Conservation (phyloP, 1,140 invertebrate genomes). For the Lepidurus apus region DNA sequence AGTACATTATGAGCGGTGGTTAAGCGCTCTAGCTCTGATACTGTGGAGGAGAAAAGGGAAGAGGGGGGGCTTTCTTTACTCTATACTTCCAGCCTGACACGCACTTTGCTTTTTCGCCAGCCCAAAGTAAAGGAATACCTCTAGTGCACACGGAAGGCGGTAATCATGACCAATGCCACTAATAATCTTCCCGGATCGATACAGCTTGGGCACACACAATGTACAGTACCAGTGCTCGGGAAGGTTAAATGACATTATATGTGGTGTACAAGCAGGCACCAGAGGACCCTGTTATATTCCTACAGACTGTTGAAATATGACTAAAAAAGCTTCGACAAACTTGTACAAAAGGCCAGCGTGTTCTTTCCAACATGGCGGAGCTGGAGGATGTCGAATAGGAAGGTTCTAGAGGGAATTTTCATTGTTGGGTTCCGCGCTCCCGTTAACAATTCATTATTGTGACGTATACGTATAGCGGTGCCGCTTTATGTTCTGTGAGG, state of each 20-base stretch:
- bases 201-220: background rate
- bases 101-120: background rate
- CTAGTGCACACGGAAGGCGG: background rate
- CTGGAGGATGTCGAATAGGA: too few relatives aligned
- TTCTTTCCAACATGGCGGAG: too few relatives aligned
- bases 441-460: too few relatives aligned
- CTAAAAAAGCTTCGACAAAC: too few relatives aligned
- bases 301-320: too few relatives aligned
- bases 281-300: too few relatives aligned
- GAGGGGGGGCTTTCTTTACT: background rate
- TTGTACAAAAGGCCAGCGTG: too few relatives aligned
- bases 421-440: background rate
- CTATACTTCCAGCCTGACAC: background rate
- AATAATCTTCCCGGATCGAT: background rate
- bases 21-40: background rate
- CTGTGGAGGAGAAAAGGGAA: background rate
- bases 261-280: background rate
- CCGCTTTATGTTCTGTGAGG: too few relatives aligned
- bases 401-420: background rate
- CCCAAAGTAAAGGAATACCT: background rate
- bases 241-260: background rate
- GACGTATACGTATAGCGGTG: too few relatives aligned
- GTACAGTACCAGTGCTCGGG: background rate
- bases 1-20: slow-evolving; percentile 7
- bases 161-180: background rate